Conservation (phyloP, 2,113 vertebrate species). For the Sialia sialis region DNA sequence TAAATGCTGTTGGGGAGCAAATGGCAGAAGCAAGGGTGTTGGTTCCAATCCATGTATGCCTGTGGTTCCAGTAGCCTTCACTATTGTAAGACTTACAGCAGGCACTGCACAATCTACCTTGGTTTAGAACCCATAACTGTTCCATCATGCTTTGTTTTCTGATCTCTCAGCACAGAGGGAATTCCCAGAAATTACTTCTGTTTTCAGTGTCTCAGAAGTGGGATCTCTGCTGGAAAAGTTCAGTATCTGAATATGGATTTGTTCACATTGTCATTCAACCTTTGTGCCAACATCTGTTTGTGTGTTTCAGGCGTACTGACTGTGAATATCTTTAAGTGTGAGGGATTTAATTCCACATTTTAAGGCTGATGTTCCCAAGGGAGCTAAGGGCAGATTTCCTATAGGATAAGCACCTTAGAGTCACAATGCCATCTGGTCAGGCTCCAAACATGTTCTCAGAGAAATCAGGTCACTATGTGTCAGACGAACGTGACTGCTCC, state of each 20-base stretch:
- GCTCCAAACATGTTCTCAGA: neutral
- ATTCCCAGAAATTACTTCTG: neutral
- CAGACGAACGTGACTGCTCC: neutral
- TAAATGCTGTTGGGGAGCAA: neutral
- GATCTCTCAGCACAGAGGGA: neutral
- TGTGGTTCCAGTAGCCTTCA: neutral
- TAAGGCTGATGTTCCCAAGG: neutral
- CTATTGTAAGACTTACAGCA: neutral
- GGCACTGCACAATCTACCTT: neutral
- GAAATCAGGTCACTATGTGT: slow-evolving; percentile 13
- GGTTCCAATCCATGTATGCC: neutral
- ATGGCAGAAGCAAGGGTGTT: neutral
- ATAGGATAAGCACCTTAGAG: slow-evolving; percentile 34
- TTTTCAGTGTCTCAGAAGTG: neutral
- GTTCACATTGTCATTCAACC: neutral
- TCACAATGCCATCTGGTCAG: slow-evolving; percentile 12
- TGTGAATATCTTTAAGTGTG: neutral
- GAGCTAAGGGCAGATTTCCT: slow-evolving; percentile 26
- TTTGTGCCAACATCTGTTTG: neutral
- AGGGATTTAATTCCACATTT: neutral
- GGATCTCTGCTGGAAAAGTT: neutral
- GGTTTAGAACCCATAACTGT: neutral
- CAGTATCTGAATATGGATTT: neutral
- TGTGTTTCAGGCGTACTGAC: neutral
- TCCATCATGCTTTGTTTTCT: neutral